Evolutionary conservation across 2,113 vertebrate species (phyloP).

Genomic region (Saguinus imperator): DNA sequence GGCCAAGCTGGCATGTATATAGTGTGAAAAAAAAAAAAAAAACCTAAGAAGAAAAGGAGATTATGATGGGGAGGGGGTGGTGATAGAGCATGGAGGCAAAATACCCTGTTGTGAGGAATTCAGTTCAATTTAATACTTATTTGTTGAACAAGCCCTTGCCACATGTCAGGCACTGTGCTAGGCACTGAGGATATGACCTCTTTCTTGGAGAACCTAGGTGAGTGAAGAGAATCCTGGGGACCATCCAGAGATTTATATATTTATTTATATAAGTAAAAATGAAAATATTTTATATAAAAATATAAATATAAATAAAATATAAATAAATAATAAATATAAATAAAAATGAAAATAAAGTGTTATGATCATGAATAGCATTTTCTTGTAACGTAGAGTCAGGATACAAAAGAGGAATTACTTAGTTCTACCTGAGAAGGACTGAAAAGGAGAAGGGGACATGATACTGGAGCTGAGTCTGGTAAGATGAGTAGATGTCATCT

Average conservation of each 20-base stretch:
- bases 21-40: background rate
- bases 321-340: too few species aligned
- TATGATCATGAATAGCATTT: background rate
- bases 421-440: background rate
- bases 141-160: background rate
- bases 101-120: background rate
- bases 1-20: too few species aligned
- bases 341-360: background rate
- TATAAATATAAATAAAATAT: too few species aligned
- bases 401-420: background rate
- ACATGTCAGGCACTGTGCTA: background rate
- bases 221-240: too few species aligned
- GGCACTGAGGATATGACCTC: background rate
- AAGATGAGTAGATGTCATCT: background rate
- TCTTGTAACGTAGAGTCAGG: background rate
- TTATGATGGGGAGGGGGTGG: background rate
- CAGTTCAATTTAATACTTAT: background rate
- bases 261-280: too few species aligned
- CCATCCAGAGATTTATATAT: too few species aligned
- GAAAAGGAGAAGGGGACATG: background rate
- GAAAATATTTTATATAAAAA: too few species aligned
- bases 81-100: background rate
- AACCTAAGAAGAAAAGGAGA: background rate
- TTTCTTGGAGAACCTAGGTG: background rate
- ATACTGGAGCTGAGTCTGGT: background rate